Evolutionary conservation across 2,113 vertebrate species (phyloP).

Genomic region (Aviceda subcristata): DNA sequence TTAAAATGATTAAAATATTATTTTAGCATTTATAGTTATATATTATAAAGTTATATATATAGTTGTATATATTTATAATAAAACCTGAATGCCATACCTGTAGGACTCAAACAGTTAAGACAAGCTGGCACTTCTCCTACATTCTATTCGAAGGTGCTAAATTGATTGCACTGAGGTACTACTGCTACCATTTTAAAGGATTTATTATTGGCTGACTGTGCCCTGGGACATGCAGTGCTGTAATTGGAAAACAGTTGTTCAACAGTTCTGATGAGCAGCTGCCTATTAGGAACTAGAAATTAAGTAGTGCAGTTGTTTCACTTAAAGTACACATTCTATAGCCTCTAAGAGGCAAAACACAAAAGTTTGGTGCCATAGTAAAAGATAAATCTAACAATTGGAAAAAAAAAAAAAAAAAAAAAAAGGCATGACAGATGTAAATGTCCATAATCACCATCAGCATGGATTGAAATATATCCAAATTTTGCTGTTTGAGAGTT

Average conservation of each 20-base stretch:
- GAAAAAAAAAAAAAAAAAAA: conserved; percentile 33
- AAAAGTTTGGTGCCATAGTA: not conserved
- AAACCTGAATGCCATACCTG: not conserved
- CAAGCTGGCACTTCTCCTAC: not conserved
- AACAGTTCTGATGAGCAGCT: not conserved
- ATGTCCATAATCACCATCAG: conserved; percentile 7
- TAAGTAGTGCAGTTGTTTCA: conserved; percentile 15
- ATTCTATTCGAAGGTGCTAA: not conserved
- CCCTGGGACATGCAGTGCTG: not conserved
- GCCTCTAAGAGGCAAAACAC: not conserved
- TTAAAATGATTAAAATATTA: not conserved
- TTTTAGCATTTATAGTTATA: not conserved
- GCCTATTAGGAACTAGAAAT: not conserved
- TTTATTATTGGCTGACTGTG: not conserved
- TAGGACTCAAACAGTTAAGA: not conserved
- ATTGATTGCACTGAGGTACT: not conserved
- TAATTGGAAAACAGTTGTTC: not conserved
- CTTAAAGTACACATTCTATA: conserved; percentile 21
- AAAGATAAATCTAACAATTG: not conserved
- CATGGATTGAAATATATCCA: conserved; percentile 9
- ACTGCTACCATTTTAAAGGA: not conserved
- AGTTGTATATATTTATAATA: not conserved
- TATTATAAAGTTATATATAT: too few species aligned
- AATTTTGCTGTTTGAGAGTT: not conserved
- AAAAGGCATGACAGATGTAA: not conserved